These are phyloP conservation scores for Andrena bucephala DNA, from an alignment of 2,888 invertebrate genomes.

Conservation along the genomic window DNA sequence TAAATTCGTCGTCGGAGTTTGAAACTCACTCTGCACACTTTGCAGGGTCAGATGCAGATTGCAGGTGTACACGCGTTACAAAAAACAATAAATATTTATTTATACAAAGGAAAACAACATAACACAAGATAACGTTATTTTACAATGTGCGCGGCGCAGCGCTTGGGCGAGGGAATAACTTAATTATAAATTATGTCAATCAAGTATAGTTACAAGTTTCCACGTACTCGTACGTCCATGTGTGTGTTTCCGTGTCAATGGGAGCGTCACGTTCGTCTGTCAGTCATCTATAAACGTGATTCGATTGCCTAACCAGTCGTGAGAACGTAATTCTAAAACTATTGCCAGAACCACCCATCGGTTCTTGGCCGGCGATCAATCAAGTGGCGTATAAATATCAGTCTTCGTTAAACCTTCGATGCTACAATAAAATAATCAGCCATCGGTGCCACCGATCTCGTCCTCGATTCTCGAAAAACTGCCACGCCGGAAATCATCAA, in stretches of 20 bases:
- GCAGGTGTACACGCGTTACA: slow-evolving; percentile 40
- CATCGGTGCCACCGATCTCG: background rate
- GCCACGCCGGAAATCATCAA: background rate
- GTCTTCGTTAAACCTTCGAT: background rate
- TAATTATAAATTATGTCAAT: slow-evolving; percentile 62
- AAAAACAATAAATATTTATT: slow-evolving; percentile 83
- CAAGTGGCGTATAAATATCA: background rate
- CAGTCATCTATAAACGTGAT: slow-evolving; percentile 22
- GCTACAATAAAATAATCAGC: background rate
- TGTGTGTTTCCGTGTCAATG: slow-evolving; percentile 23
- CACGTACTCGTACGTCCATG: slow-evolving; percentile 11
- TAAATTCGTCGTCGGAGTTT: no score
- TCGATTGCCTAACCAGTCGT: background rate
- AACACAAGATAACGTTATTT: slow-evolving; percentile 65
- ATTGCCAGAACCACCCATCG: background rate
- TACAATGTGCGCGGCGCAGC: slow-evolving; percentile 63
- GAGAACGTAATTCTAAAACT: background rate
- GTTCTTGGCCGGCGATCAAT: background rate
- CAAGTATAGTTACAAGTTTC: slow-evolving; percentile 39
- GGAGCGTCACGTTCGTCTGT: slow-evolving; percentile 46
- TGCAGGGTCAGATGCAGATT: background rate
- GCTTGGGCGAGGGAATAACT: slow-evolving; percentile 63
- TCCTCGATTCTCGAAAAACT: background rate
- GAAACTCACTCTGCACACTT: background rate
- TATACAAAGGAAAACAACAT: slow-evolving; percentile 75